Base-by-base conservation (phyloP, 2,888 invertebrate species). In the Agrilus cyanescens region DNA sequence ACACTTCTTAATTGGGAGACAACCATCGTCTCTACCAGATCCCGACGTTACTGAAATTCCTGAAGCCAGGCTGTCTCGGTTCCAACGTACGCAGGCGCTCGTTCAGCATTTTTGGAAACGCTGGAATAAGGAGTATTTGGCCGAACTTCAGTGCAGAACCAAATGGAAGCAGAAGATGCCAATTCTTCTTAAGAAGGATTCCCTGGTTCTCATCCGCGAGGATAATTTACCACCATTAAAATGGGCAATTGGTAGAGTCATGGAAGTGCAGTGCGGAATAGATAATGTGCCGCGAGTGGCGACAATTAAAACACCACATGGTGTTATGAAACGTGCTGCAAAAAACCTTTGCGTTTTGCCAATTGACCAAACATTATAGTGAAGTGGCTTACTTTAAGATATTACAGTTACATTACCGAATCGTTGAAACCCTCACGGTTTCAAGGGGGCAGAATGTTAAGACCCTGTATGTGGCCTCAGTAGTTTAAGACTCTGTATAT, bases 1-100 rank as follows among this genome's bases (percentile, higher is more conserved):
- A 4, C 60, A 61, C 41, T 59, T 62, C 37, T 44, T 62, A 1
- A 53, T 59, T 34, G 59, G 57, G 5, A 43, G 44, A 31, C 40
- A 54, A 2, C 35, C 59, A 1, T 53, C 40, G 1, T 34, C 49
- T 0, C 12, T 57, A 2, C 53, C 57, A 2, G 55, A 61, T 30
- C 49, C 47, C 1, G 46, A 56, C 13, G 5, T 57, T 1, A 37
- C 38, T 4, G 40, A 53, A 10, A 12, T 46, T 7, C 39, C 45
- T 12, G 18, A 37, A 1, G 50, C 48, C 35, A 41, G 53, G 1
- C 37, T 57, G 18, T 18, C 34, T 10, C 41, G 51, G 1, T 60
- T 50, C 50, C 52, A 57, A 29, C 18, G 38, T 4, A 30, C 56
- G 1, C 54, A 55, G 34, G 38, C 45, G 3, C 12, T 47, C 5